Conservation (phyloP, 2,888 invertebrate species). For the Hirtodrosophila trivittata region DNA sequence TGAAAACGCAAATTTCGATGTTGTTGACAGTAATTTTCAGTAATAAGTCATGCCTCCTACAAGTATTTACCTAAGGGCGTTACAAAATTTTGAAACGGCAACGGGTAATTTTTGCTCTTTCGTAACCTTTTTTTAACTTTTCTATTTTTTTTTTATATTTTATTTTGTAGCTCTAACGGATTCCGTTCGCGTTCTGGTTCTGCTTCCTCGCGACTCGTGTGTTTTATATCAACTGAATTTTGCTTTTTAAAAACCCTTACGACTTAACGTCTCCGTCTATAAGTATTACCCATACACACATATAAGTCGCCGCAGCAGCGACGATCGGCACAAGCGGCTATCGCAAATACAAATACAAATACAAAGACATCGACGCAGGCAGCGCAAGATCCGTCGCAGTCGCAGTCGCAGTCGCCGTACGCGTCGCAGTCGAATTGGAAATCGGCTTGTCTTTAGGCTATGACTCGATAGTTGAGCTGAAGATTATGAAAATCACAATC, state of each 20-base stretch:
- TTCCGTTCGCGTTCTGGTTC: constrained; percentile 50
- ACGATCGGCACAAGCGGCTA: constrained; percentile 50
- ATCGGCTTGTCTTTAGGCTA: constrained; percentile 6
- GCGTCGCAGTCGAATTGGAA: not conserved
- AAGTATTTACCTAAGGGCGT: constrained; percentile 56
- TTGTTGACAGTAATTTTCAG: constrained; percentile 41
- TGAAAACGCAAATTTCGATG: constrained; percentile 18
- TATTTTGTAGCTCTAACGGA: constrained; percentile 43
- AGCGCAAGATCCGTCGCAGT: constrained; percentile 30
- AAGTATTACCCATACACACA: constrained; percentile 37
- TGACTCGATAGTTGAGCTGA: constrained; percentile 17
- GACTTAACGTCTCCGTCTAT: constrained; percentile 61
- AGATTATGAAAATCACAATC: constrained; percentile 39
- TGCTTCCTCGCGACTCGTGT: constrained; percentile 72
- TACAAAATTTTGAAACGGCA: constrained; percentile 2
- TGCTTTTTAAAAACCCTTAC: constrained; percentile 73
- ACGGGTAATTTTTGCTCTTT: not conserved
- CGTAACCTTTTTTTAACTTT: constrained; percentile 4
- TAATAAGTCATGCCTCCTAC: constrained; percentile 50
- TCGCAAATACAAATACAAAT: constrained; percentile 43
- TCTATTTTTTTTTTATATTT: constrained; percentile 8
- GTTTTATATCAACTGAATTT: constrained; percentile 76
- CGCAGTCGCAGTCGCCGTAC: constrained; percentile 13
- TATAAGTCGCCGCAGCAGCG: constrained; percentile 34
- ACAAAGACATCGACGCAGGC: constrained; percentile 28